Evolutionary conservation across 2,113 vertebrate genomes (phyloP).

Genomic region (Rana temporaria): DNA sequence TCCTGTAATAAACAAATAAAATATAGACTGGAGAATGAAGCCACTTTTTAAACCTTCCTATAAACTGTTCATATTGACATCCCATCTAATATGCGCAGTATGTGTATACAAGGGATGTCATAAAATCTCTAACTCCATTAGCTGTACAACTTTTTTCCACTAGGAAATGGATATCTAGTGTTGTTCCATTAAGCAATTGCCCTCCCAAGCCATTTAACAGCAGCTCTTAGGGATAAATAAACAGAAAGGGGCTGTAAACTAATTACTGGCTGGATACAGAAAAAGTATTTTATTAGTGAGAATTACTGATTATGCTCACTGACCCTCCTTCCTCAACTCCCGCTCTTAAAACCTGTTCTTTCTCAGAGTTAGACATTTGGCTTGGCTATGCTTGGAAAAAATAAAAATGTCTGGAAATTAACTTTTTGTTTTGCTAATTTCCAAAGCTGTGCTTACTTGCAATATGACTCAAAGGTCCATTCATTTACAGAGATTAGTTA

Average conservation of each 20-base stretch:
- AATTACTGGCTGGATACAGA: conserved; percentile 87
- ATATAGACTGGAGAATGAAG: no score
- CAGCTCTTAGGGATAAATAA: conserved; percentile 86
- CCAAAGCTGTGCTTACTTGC: no score
- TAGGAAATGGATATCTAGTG: conserved; percentile 60
- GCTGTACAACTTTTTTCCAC: conserved; percentile 65
- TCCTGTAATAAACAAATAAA: no score
- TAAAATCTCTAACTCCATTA: conserved; percentile 69
- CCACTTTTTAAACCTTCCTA: no score
- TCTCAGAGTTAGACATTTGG: background rate
- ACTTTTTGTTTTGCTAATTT: no score
- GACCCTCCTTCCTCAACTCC: background rate
- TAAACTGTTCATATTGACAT: no score
- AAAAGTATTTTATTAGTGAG: conserved; percentile 87
- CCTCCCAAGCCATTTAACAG: conserved; percentile 90
- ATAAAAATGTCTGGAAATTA: background rate
- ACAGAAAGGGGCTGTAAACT: conserved; percentile 85
- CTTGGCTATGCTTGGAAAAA: background rate
- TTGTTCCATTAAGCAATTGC: conserved; percentile 86
- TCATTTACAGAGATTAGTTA: no score
- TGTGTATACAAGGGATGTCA: conserved; percentile 14
- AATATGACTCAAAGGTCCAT: no score
- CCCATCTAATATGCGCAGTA: no score
- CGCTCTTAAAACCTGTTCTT: conserved; percentile 17
- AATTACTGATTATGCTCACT: conserved; percentile 66